Evolutionary conservation across 2,113 vertebrate genomes (phyloP).

Genomic region (Nycticorax nycticorax): DNA sequence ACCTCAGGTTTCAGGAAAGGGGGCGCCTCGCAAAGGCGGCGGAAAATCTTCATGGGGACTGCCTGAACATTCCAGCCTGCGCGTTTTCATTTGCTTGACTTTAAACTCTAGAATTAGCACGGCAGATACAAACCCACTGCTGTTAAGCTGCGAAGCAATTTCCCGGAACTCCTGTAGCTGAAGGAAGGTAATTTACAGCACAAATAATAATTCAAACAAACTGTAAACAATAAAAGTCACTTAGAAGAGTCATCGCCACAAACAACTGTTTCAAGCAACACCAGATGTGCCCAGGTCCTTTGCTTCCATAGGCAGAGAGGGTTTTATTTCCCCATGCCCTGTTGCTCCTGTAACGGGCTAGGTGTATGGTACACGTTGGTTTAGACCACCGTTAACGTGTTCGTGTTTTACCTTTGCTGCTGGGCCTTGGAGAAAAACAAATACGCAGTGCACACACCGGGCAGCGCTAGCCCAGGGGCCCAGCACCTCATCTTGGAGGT

Average conservation of each 20-base stretch:
- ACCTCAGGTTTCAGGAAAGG: background rate
- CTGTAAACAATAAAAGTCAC: background rate
- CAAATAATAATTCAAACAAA: background rate
- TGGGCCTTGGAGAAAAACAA: too few species aligned
- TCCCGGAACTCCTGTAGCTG: background rate
- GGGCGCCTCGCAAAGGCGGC: background rate
- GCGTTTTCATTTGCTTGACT: background rate
- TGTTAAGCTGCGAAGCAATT: background rate
- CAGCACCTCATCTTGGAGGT: fast-evolving
- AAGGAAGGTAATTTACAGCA: background rate
- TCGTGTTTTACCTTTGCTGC: background rate
- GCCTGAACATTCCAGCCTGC: background rate
- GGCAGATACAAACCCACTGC: background rate
- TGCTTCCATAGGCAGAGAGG: background rate
- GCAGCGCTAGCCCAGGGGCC: background rate
- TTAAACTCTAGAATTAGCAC: background rate
- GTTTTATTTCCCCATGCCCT: background rate
- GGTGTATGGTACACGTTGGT: fast-evolving
- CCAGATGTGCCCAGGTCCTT: background rate
- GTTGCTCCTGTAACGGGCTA: background rate
- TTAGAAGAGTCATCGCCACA: background rate
- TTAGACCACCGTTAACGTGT: fast-evolving
- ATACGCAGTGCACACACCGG: fast-evolving
- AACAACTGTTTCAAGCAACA: background rate
- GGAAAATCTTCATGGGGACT: background rate